phyloP scores from a whole-genome alignment of 2,113 vertebrate species.

The Microtus ochrogaster region DNA sequence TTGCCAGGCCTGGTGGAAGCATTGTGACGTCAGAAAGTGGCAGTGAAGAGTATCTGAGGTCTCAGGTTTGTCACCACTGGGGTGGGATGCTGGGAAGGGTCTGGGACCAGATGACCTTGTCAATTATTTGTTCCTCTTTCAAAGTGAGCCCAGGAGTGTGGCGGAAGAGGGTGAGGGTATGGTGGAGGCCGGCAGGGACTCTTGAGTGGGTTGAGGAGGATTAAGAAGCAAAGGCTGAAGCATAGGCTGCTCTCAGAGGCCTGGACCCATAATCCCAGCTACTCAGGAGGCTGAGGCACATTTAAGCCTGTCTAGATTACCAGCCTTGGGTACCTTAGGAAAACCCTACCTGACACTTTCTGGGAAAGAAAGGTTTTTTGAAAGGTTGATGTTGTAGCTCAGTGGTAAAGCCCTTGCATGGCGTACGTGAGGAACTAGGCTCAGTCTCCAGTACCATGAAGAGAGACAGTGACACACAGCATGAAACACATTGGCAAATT shows the following conservation, averaged over 20 bases:
- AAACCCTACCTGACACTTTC: neutral
- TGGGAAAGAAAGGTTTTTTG: neutral
- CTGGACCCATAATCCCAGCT: neutral
- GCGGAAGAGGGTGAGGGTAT: neutral
- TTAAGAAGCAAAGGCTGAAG: too few species aligned
- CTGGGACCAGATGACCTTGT: neutral
- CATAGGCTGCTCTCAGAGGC: too few species aligned
- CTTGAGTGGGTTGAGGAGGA: neutral
- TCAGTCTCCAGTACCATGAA: neutral
- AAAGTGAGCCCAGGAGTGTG: neutral
- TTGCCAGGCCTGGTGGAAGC: conserved; percentile 18
- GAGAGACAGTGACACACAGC: neutral
- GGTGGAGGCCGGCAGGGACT: neutral
- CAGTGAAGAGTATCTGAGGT: neutral
- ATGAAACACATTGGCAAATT: neutral
- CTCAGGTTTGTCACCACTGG: neutral
- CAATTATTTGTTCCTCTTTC: neutral
- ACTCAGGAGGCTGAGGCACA: neutral
- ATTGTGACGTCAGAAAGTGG: neutral
- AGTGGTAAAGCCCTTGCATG: neutral
- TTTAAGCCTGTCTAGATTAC: neutral
- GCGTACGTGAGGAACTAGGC: fast-evolving
- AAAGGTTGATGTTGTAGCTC: neutral
- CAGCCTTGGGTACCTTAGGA: neutral
- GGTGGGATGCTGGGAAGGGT: neutral